Evolutionary conservation across 2,113 vertebrate species (phyloP), one percentile per base, ranked within the genome.

Genomic region (Hippocampus zosterae): DNA sequence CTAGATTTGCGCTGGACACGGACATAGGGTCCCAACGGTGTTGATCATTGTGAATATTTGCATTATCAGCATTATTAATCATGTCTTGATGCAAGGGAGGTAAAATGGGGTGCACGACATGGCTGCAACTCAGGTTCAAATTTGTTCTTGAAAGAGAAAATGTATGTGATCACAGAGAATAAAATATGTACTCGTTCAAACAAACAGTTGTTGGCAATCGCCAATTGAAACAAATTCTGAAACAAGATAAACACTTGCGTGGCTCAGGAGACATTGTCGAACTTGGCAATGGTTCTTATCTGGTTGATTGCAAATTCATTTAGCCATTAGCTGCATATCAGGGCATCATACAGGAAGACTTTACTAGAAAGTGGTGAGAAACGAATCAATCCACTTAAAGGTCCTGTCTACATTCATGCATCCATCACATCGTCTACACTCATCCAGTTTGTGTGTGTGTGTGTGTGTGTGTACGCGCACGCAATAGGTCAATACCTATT

Each of bases 401-500:
- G 16, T 63, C 0, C 40, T 46, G 65, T 53, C 40, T 68, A 65
- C 70, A 83, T 84, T 80, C 70, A 79, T 37, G 46, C 77, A 72
- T 69, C 68, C 33, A 71, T 81, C 42, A 8, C 60, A 77, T 82
- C 69, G 74, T 82, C 79, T 71, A 27, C 42, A 72, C 68, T 44
- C 70, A 59, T 71, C 71, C 65, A 57, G 1, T 25, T 48, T 50
- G 25, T 42, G 40, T 48, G 55, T 29, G 53, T 44, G 42, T 44
- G 42, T 44, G 42, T 13, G 42, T 15, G 42, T 44, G 42, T 0
- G 42, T 5, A 12, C 4, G 33, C 5, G 33, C 33, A 0, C 33
- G 5, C 16, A 29, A 29, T 3, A 70, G 72, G 82, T 80, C 84
- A 73, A 83, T 83, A 84, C 18, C 72, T 71, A 76, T 86, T 78